These are phyloP conservation scores for Myxocyprinus asiaticus DNA, from an alignment of 2,113 vertebrate species.

Conservation along the genomic window DNA sequence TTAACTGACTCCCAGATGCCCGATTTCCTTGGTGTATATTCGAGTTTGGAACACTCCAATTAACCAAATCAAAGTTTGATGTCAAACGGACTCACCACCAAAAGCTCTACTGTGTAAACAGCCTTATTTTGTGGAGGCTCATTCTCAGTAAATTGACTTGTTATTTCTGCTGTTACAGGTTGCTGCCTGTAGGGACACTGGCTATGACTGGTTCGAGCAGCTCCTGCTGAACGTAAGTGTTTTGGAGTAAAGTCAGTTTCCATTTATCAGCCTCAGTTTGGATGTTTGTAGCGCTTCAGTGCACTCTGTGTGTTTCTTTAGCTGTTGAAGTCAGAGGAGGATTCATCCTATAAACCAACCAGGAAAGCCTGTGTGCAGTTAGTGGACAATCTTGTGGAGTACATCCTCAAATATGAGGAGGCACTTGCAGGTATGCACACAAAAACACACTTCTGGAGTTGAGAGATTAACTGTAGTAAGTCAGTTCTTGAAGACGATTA, in stretches of 20 bases:
- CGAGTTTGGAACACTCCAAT: no score
- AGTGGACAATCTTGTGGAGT: conserved; percentile 96
- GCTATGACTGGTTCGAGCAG: conserved; percentile 98
- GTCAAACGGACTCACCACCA: neutral
- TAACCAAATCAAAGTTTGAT: no score
- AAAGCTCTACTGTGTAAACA: neutral
- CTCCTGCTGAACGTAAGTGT: conserved; percentile 93
- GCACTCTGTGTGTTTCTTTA: conserved; percentile 51
- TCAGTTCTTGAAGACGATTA: no score
- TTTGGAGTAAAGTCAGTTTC: neutral
- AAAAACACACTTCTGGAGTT: neutral
- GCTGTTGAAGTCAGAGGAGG: conserved; percentile 96
- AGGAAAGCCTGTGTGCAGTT: conserved; percentile 97
- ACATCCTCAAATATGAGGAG: conserved; percentile 97
- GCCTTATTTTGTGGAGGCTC: neutral
- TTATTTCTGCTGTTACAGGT: conserved; percentile 73
- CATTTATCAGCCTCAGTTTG: neutral
- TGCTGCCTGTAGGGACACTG: conserved; percentile 94
- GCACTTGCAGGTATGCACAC: conserved; percentile 84
- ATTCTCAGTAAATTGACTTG: neutral
- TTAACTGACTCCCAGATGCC: no score
- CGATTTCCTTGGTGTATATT: no score
- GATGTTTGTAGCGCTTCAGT: neutral
- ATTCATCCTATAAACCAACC: conserved; percentile 94
- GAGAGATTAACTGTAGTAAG: no score